phyloP scores from a whole-genome alignment of 2,113 vertebrate genomes.

The Pseudolaguvia tuberculata region DNA sequence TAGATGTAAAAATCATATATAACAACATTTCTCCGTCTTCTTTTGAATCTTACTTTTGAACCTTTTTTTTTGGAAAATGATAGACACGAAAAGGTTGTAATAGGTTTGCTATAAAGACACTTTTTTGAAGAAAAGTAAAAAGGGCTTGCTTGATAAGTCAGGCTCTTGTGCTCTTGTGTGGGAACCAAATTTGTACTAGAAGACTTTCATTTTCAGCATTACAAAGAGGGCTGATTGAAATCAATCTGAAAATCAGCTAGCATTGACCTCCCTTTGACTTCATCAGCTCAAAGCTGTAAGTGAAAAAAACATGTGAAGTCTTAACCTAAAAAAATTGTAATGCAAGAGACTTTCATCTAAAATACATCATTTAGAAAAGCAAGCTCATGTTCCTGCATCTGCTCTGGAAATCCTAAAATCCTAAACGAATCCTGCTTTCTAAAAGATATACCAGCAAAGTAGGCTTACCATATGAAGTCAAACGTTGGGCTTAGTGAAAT shows the following conservation, averaged over 20 bases:
- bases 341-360: neutral
- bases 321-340: slow-evolving; percentile 24
- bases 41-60: too few species aligned
- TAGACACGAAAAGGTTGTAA: neutral
- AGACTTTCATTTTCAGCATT: slow-evolving; percentile 38
- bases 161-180: neutral
- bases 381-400: neutral
- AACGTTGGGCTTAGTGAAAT: neutral
- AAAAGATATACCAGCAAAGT: neutral
- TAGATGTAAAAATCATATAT: too few species aligned
- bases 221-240: slow-evolving; percentile 49
- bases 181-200: slow-evolving; percentile 19
- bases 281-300: slow-evolving; percentile 22
- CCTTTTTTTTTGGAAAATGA: too few species aligned
- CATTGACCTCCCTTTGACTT: slow-evolving; percentile 38
- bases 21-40: too few species aligned
- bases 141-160: neutral
- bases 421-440: neutral
- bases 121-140: slow-evolving; percentile 13
- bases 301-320: slow-evolving; percentile 30
- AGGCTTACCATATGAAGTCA: neutral
- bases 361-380: slow-evolving; percentile 12
- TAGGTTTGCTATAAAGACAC: neutral
- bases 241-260: slow-evolving; percentile 46
- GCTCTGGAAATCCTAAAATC: neutral